phyloP scores from a whole-genome alignment of 2,888 invertebrate genomes.

The Temnothorax ravouxi region DNA sequence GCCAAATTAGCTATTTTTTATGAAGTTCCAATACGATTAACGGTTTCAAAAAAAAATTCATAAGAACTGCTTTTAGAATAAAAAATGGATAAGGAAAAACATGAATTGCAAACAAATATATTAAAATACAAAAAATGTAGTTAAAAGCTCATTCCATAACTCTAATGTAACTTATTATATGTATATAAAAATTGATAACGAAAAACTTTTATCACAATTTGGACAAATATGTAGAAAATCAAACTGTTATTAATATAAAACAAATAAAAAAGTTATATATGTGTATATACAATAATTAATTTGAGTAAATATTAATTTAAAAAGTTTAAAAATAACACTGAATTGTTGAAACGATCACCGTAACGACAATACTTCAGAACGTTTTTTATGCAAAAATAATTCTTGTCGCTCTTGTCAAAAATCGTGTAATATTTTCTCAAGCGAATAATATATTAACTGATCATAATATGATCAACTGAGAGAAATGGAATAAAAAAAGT shows the following conservation, averaged over 20 bases:
- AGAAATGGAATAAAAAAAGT: background rate
- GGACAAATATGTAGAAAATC: background rate
- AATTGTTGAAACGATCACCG: too few relatives aligned
- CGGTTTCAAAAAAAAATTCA: background rate
- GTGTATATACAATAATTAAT: background rate
- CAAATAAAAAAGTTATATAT: background rate
- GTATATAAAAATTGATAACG: background rate
- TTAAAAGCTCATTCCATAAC: background rate
- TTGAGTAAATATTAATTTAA: background rate
- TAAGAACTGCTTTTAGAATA: background rate
- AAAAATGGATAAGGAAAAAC: background rate
- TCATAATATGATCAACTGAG: background rate
- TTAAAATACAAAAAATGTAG: background rate
- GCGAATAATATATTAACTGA: too few relatives aligned
- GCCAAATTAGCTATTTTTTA: background rate
- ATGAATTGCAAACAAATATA: background rate
- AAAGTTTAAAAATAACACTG: background rate
- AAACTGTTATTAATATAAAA: background rate
- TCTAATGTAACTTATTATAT: conserved; percentile 1
- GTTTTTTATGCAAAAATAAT: background rate
- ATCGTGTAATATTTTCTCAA: background rate
- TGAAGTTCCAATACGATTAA: background rate
- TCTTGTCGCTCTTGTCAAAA: background rate
- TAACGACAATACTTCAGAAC: background rate
- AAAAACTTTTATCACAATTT: background rate